Conservation (phyloP, 1,140 invertebrate genomes). For the Rhopalosiphum padi region DNA sequence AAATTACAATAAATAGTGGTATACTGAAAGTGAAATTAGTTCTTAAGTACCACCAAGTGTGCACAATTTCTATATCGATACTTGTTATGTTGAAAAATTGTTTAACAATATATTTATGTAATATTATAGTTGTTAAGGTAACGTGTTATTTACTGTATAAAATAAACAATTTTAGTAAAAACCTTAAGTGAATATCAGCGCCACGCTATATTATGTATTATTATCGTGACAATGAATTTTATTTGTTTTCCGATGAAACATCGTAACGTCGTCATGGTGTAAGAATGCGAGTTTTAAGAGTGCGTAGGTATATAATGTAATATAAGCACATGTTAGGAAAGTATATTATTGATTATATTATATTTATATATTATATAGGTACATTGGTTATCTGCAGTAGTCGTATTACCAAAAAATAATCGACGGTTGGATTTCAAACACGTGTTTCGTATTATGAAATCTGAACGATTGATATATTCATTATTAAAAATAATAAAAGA, state of each 20-base stretch:
- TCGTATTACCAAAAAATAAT: not conserved
- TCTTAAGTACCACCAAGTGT: not conserved
- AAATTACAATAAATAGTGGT: not conserved
- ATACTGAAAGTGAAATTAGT: not conserved
- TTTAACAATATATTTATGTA: not conserved
- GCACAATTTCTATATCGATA: not conserved
- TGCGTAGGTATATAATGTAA: not conserved
- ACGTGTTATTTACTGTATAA: not conserved
- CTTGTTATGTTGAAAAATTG: not conserved
- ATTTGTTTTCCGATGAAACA: not conserved
- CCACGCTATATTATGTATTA: not conserved
- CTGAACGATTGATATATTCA: not conserved
- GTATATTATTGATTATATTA: conserved; percentile 4
- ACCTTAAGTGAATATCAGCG: not conserved
- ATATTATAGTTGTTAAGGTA: not conserved
- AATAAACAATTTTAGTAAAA: not conserved
- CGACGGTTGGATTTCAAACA: not conserved
- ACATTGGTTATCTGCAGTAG: not conserved
- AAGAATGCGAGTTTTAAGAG: not conserved
- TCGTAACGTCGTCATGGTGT: not conserved
- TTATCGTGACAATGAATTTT: not conserved
- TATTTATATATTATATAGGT: not conserved
- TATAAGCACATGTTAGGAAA: not conserved
- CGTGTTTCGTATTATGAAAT: conserved; percentile 8
- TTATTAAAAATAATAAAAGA: not conserved